Base-by-base conservation (phyloP, 2,113 vertebrate genomes). In the Turdus rufiventris region DNA sequence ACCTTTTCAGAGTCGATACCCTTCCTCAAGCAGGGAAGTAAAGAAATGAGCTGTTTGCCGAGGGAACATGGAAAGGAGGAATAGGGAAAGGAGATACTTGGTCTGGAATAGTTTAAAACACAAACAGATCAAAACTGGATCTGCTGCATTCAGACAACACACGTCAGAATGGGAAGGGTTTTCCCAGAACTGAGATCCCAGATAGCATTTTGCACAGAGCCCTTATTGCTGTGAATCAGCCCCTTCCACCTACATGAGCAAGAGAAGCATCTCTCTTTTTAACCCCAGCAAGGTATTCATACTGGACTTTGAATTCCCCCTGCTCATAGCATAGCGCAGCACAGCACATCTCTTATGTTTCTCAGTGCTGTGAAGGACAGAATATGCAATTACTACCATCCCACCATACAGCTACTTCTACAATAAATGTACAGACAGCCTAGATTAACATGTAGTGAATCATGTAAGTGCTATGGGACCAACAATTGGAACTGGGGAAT, bases 11-110 rank as follows among this genome's bases (percentile, higher is more conserved):
- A 0, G 1, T 63, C 80, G 57, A 60, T 71, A 73, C 58, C 42
- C 67, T 94, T 94, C 36, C 70, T 95, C 14, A 45, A 79, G 78
- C 24, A 94, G 67, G 58, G 40, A 93, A 85, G 79, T 47, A 80
- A 94, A 57, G 57, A 63, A 80, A 51, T 28, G 57, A 82, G 43
- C n/a, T 50, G 40, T 70, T 80, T 67, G 48, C 72, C 5, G 4
- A 75, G 33, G 31, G 17, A 91, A 12, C 0, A 1, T 57, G 23
- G 26, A 36, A 75, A 79, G 75, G 45, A 80, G 26, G n/a, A 88
- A 21, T 1, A 42, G 18, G 23, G n/a, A 70, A 56, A 87, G 23
- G 10, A 67, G n/a, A 48, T 34, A 31, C 29, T 54, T 48, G 31
- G 4, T 77, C 61, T 85, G 50, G 31, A 26, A 12, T 2, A 1